Evolutionary conservation across 2,888 invertebrate species (phyloP), one percentile per base, ranked within the genome.

Genomic region (Aphodius granarius): DNA sequence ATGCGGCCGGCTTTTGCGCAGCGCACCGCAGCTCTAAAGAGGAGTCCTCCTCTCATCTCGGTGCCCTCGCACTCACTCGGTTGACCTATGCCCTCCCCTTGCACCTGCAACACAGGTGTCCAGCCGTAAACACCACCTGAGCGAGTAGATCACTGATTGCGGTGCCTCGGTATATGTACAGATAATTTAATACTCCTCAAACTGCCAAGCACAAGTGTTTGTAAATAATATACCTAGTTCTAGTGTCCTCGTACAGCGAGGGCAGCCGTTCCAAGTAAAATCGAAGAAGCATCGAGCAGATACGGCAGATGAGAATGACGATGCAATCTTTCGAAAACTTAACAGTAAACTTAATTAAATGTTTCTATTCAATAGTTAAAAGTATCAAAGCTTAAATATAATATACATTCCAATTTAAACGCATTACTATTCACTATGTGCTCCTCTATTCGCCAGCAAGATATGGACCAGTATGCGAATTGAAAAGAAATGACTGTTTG

Each of bases 61-160:
- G 22, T n/a, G 68, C 68, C 21, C 68, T 68, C 72, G 73, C 77
- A 63, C 18, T 63, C 68, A 74, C 71, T 74, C 19, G 78, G 79
- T 74, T 83, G 83, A 83, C 83, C 84, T 83, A 78, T 83, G 83
- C 77, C 82, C 83, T 81, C 79, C 81, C 80, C 81, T 71, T 72
- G 82, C 83, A 83, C 82, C 82, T 83, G 82, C 81, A 80, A 79
- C 81, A 83, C 84, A 84, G 83, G 83, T 83, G 84, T 83, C 83
- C 81, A 15, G 66, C 23, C 43, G 80, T 78, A 78, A 78, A 78
- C 80, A 81, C 82, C 83, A 83, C 81, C 82, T 83, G 79, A 78
- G 78, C 82, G 79, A 78, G 78, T 78, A 79, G 77, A 78, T 80
- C 73, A 78, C 71, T 75, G 78, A 80, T 77, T 75, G 71, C 71